Percentiles rank a stretch among this genome's conserved stretches.
These are phyloP conservation scores for Parazoanthus atlanticus DNA, from an alignment of 92 coral and sea anemone genomes.

Conservation along the genomic window DNA sequence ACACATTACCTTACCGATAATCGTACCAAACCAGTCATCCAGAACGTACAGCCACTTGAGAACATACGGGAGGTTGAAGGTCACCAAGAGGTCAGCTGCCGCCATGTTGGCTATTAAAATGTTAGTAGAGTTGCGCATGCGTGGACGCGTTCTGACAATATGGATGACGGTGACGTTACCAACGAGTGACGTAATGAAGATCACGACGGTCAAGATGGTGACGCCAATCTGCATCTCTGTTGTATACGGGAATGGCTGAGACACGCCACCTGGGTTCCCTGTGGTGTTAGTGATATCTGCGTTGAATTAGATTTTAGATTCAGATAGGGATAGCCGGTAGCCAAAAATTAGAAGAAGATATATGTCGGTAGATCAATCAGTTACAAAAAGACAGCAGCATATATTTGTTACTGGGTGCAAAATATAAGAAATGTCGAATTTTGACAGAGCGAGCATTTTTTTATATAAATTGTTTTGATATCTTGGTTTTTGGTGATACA, in stretches of 20 bases:
- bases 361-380: too few species aligned
- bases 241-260: slow-evolving; percentile 3
- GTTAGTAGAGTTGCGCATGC: slow-evolving; percentile 80
- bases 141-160: slow-evolving; percentile 65
- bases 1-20: slow-evolving; percentile 64
- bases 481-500: too few species aligned
- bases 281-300: slow-evolving; percentile 3
- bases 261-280: not conserved
- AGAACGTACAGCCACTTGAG: slow-evolving; percentile 67
- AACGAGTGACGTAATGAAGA: slow-evolving; percentile 61
- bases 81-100: slow-evolving; percentile 70
- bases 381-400: too few species aligned
- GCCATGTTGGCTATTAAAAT: slow-evolving; percentile 89
- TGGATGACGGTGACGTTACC: slow-evolving; percentile 75
- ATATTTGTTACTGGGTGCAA: too few species aligned
- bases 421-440: too few species aligned
- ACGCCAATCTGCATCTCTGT: slow-evolving; percentile 45
- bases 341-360: not conserved
- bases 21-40: slow-evolving; percentile 67
- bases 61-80: slow-evolving; percentile 66
- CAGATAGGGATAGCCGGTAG: not conserved
- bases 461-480: too few species aligned
- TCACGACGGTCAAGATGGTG: slow-evolving; percentile 53
- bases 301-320: not conserved
- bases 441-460: too few species aligned